Evolutionary conservation across 2,113 vertebrate genomes (phyloP), one percentile per base, ranked within the genome.

Genomic region (Echinops telfairi): DNA sequence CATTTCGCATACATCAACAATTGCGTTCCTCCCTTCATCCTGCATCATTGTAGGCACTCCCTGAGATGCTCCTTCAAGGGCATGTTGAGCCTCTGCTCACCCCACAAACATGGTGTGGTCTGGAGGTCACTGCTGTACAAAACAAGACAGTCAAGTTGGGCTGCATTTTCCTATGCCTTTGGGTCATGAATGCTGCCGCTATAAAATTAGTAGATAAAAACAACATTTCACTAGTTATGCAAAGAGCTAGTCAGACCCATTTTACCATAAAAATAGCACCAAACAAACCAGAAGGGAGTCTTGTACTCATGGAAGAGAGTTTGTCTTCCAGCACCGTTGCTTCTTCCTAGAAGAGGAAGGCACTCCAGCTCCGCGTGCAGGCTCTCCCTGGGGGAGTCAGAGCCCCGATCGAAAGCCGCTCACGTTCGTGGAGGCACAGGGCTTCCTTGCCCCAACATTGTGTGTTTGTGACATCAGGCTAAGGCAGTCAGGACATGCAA

Each of bases 181-280:
- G 91, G 70, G 91, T 93, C 83, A 73, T 91, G 78, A 92, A 87
- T 0, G 0, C 25, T 82, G 73, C 57, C 92, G 33, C 66, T 66
- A 53, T 87, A 84, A 89, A 97, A 86, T 57, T 85, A 95, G 70
- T 60, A 95, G 95, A 87, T 95, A 95, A 95, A 79, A 58, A 90
- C 93, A 80, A 79, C 88, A 86, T 95, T 96, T 95, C 78, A 90
- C 83, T 92, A 95, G 76, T 94, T 93, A 96, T 85, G 85, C 1
- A 6, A 93, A 89, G 62, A 86, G 94, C 89, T 12, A 83, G 20
- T 85, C 86, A 92, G 79, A 76, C 8, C 27, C 58, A 76, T 0
- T 31, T 95, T 94, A 66, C 85, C 76, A 92, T 95, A 90, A 88
- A 96, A 96, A 89, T 3, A 92, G 68, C 82, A 79, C 57, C 58